Evolutionary conservation across 2,888 invertebrate genomes (phyloP), one percentile per base, ranked within the genome.

Genomic region (Tortrix viridana): DNA sequence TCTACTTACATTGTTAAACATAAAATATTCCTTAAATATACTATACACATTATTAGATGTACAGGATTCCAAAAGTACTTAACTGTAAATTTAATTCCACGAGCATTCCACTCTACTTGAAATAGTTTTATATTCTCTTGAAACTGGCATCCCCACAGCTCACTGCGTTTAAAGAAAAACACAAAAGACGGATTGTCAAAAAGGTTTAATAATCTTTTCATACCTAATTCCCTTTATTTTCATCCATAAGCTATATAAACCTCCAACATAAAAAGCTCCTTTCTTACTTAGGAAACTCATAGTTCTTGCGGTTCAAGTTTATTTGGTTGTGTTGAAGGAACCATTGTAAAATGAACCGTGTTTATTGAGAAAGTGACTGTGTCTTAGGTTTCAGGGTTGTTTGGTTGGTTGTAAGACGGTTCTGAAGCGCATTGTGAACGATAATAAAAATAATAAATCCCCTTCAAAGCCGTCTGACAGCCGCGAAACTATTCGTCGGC

Each of bases 361-460:
- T 20, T 41, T 22, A 20, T 3, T 52, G 48, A 26, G 16, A 5
- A 3, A 1, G 0, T 22, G 16, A n/a, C 2, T 41, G 0, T 2
- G 3, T 9, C 5, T 7, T 14, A 5, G 9, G 46, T 41, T n/a
- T 58, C 47, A 14, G 37, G 41, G 38, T 41, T 12, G 22, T 22
- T 6, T 41, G 63, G 57, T 9, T 16, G 9, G 3, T 0, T 78
- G 79, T 80, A 83, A 84, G 81, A 82, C 77, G 77, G 72, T 75
- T 68, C 66, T 64, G 67, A 79, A 80, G 76, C 81, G 81, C 80
- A 79, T 79, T 78, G 79, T 76, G 76, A 89, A 89, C 89, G 89
- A 89, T 89, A 89, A 90, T 88, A 89, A 89, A 89, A 90, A 90
- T 89, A 91, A 89, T 90, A 91, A 90, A 90, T 90, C 87, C 88